A percentile compares a stretch with the other conserved stretches of the same genome.
Conservation (phyloP, 2,113 vertebrate genomes). For the Athene cunicularia region DNA sequence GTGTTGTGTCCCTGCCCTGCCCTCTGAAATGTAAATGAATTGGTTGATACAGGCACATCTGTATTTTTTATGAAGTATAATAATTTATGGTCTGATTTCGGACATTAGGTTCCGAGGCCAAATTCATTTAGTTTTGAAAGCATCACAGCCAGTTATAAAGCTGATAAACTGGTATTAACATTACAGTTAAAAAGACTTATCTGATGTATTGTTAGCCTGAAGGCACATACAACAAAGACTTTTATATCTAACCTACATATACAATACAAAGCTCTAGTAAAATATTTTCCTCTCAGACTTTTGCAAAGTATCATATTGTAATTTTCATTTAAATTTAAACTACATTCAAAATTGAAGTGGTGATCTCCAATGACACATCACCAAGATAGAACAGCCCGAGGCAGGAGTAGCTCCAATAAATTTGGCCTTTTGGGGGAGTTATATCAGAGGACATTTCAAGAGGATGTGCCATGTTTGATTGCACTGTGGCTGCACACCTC, state of each 20-base stretch:
- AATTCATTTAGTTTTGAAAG: background rate
- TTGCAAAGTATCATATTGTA: background rate
- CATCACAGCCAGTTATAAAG: background rate
- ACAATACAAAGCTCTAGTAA: background rate
- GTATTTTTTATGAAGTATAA: background rate
- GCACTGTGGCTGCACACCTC: background rate
- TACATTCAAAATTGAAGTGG: constrained; percentile 33
- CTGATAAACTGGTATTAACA: constrained; percentile 20
- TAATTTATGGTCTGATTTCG: background rate
- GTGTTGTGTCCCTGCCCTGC: background rate
- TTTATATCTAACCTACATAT: background rate
- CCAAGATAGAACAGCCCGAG: background rate
- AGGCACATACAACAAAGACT: constrained; percentile 8
- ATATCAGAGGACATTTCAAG: constrained; percentile 3
- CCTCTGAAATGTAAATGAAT: background rate
- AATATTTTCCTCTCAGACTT: constrained; percentile 26
- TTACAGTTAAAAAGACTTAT: background rate
- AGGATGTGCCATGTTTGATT: background rate
- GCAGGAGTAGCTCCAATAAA: constrained; percentile 53
- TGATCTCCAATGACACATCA: constrained; percentile 31
- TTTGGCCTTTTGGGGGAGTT: constrained; percentile 37
- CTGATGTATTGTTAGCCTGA: background rate
- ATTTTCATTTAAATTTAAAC: constrained; percentile 55
- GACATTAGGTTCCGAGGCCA: background rate
- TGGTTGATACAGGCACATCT: background rate